Percentiles rank a stretch among this genome's conserved stretches.
Evolutionary conservation across 2,797 vertebrate genomes (phyloP).

Genomic region (Pristis pectinata): DNA sequence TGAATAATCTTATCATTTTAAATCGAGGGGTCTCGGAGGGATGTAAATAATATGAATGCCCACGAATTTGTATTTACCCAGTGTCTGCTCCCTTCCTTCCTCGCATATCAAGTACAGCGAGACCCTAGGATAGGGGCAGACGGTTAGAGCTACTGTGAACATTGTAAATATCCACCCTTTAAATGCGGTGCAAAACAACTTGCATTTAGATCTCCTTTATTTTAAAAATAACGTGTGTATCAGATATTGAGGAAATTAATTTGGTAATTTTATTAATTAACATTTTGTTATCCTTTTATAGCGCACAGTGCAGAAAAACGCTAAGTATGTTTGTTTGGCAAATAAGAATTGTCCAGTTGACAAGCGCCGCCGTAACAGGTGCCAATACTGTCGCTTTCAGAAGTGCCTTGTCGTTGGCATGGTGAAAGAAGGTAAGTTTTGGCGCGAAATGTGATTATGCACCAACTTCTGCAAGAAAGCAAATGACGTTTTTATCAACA

Average conservation of each 20-base stretch:
- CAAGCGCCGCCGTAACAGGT: constrained; percentile 92
- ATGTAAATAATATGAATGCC: constrained; percentile 83
- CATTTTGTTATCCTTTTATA: constrained; percentile 49
- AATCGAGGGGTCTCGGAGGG: constrained; percentile 70
- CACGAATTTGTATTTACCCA: constrained; percentile 89
- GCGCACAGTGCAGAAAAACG: constrained; percentile 98
- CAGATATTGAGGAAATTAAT: neutral
- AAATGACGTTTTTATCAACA: neutral
- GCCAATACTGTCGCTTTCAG: constrained; percentile 97
- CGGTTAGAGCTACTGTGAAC: constrained; percentile 60
- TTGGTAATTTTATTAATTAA: neutral
- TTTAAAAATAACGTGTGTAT: neutral
- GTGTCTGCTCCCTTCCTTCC: constrained; percentile 63
- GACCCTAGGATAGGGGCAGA: constrained; percentile 48
- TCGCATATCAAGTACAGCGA: constrained; percentile 71
- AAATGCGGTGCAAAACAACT: constrained; percentile 48
- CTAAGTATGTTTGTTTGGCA: constrained; percentile 96
- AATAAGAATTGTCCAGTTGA: constrained; percentile 98
- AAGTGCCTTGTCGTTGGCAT: constrained; percentile 97
- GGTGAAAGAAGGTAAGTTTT: constrained; percentile 90
- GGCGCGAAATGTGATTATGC: neutral
- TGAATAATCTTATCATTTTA: constrained; percentile 71
- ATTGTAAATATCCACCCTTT: constrained; percentile 59
- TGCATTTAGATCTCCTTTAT: neutral
- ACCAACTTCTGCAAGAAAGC: neutral